Percentiles rank a stretch among this genome's conserved stretches.
Conservation (phyloP, 2,113 vertebrate genomes). For the Sula dactylatra region DNA sequence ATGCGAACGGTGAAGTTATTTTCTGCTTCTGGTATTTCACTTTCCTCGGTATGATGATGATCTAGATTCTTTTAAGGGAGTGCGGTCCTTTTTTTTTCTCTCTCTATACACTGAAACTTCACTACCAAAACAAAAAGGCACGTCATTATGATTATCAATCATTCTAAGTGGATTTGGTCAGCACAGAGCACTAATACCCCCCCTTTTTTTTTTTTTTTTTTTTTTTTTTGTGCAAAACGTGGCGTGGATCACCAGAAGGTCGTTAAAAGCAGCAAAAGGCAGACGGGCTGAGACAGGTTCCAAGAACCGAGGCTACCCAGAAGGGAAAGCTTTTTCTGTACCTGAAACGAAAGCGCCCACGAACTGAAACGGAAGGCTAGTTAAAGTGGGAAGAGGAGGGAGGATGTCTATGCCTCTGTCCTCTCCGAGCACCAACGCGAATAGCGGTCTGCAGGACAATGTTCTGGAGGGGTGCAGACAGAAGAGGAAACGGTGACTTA, state of each 20-base stretch:
- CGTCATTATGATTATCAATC: neutral
- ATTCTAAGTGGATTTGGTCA: neutral
- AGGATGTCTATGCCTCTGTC: neutral
- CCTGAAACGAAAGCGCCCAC: constrained; percentile 19
- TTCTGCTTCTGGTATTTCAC: constrained; percentile 73
- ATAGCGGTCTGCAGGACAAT: neutral
- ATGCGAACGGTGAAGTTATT: constrained; percentile 16
- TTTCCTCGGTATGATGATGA: constrained; percentile 54
- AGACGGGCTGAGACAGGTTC: constrained; percentile 48
- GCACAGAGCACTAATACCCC: neutral
- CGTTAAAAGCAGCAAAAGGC: constrained; percentile 25
- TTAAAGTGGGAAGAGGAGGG: neutral
- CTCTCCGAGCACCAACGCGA: neutral
- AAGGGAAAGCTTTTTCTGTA: constrained; percentile 9
- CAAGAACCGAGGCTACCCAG: constrained; percentile 29
- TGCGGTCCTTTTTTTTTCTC: neutral
- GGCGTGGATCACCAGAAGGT: constrained; percentile 24
- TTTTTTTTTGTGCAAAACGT: neutral
- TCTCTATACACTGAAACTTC: neutral
- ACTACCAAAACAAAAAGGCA: constrained; percentile 32
- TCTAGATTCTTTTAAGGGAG: constrained; percentile 55
- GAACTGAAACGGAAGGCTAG: neutral
- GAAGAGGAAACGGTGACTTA: neutral
- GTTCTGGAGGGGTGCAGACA: neutral
- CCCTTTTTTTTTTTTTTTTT: neutral